Evolutionary conservation across 2,113 vertebrate genomes (phyloP), one percentile per base, ranked within the genome.

Genomic region (Oxyura jamaicensis): DNA sequence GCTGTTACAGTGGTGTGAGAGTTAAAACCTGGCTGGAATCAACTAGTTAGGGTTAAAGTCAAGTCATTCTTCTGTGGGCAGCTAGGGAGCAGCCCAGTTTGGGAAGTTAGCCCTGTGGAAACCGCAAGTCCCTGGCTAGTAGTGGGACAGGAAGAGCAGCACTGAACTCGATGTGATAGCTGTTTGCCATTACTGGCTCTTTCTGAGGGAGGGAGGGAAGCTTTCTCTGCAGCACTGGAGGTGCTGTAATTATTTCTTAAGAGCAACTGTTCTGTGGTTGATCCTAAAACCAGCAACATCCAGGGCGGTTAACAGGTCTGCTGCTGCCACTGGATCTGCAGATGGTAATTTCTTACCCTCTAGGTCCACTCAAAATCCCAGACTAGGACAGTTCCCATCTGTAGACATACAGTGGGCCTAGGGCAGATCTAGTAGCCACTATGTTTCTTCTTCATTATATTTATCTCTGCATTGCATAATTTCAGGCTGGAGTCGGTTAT

Each of bases 341-440:
- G n/a, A 66, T 1, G 5, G 31, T 20, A 67, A 59, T 86, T 83
- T 65, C 59, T 53, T 11, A 59, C 48, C 68, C 36, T 80, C n/a
- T 15, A 41, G 35, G 15, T 63, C 77, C 48, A 83, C 53, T 19
- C 26, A 59, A 84, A 55, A 48, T 19, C 65, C 44, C 59, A 73
- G 79, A 3, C 11, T 7, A 19, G 48, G 59, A 69, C 50, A 74
- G 22, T 35, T 31, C 48, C 50, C 73, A 86, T 56, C 69, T 52
- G 0, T 0, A 69, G 48, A 36, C 9, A 7, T 8, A 16, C 0
- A 19, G 16, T 17, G 48, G 39, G 12, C 22, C 71, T 28, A 21
- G 59, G 39, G 76, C 48, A 55, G 41, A 8, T 36, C 22, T 77
- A 26, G 58, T 77, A 31, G 58, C 48, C 29, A 28, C 76, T 21